Percentiles rank a stretch among this genome's conserved stretches.
phyloP scores from a whole-genome alignment of 2,797 vertebrate genomes.

The Lates japonicus region DNA sequence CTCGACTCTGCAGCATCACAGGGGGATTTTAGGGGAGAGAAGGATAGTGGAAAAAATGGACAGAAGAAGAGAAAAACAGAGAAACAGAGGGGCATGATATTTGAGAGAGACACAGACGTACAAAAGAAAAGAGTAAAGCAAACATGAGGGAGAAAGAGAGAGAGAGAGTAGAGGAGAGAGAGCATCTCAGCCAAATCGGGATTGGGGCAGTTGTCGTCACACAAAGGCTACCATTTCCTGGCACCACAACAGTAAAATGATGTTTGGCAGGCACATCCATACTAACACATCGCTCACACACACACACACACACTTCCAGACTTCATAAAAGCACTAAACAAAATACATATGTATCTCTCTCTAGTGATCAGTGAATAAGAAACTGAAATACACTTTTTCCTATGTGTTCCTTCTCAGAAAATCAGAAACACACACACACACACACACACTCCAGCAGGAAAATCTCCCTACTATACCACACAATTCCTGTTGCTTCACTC shows the following conservation, averaged over 20 bases:
- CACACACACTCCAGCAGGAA: constrained; percentile 3
- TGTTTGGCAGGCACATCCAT: constrained; percentile 76
- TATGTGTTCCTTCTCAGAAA: neutral
- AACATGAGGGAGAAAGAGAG: constrained; percentile 1
- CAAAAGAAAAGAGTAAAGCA: neutral
- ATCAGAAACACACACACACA: neutral
- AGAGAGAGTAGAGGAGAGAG: neutral
- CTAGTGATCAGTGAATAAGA: neutral
- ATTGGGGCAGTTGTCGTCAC: constrained; percentile 77
- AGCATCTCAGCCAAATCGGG: constrained; percentile 66
- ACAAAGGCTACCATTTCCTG: constrained; percentile 74
- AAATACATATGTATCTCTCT: neutral
- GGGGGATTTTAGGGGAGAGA: constrained; percentile 28
- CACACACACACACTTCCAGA: constrained; percentile 44
- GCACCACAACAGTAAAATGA: constrained; percentile 74
- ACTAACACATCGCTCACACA: constrained; percentile 60
- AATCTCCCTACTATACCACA: constrained; percentile 16
- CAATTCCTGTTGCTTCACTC: constrained; percentile 25
- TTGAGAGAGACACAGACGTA: neutral
- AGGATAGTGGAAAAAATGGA: neutral
- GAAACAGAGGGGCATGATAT: neutral
- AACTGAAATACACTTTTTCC: neutral
- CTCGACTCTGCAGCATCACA: constrained; percentile 48
- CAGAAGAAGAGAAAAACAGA: constrained; percentile 11
- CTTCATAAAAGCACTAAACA: constrained; percentile 26